These are phyloP conservation scores for Bombus ignitus DNA, from an alignment of 1,140 invertebrate species.

Conservation along the genomic window DNA sequence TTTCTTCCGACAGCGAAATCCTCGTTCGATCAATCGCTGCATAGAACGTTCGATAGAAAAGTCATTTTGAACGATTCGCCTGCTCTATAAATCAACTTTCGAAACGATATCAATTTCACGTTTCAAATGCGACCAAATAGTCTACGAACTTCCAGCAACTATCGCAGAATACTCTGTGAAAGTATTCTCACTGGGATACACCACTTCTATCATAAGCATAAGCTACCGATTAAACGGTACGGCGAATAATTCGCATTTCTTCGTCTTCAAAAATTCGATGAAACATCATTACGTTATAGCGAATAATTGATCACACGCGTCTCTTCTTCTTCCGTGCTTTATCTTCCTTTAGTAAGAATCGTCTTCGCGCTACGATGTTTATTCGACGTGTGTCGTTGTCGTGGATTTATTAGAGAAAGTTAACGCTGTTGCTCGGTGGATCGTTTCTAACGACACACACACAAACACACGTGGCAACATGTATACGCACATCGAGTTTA, in stretches of 20 bases:
- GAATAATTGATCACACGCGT: constrained; percentile 16
- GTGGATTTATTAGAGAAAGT: constrained; percentile 65
- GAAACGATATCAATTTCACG: neutral
- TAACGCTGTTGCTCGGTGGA: neutral
- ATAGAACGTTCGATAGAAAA: neutral
- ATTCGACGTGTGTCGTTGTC: constrained; percentile 18
- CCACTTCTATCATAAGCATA: neutral
- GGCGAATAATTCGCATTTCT: neutral
- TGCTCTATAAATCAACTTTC: neutral
- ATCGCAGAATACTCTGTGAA: neutral
- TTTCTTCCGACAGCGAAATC: neutral
- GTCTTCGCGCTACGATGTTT: constrained; percentile 27
- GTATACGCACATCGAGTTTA: no score
- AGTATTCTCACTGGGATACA: neutral
- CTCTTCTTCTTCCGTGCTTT: neutral
- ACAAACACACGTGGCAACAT: neutral
- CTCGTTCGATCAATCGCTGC: neutral
- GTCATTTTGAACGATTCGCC: neutral
- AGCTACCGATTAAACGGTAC: neutral
- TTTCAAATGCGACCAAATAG: neutral
- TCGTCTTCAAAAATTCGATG: neutral
- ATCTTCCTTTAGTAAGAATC: neutral
- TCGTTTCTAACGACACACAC: neutral
- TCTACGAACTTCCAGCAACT: neutral
- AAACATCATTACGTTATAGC: neutral